Evolutionary conservation across 92 coral and sea anemone genomes (phyloP).

Genomic region (Palythoa grandiflora): DNA sequence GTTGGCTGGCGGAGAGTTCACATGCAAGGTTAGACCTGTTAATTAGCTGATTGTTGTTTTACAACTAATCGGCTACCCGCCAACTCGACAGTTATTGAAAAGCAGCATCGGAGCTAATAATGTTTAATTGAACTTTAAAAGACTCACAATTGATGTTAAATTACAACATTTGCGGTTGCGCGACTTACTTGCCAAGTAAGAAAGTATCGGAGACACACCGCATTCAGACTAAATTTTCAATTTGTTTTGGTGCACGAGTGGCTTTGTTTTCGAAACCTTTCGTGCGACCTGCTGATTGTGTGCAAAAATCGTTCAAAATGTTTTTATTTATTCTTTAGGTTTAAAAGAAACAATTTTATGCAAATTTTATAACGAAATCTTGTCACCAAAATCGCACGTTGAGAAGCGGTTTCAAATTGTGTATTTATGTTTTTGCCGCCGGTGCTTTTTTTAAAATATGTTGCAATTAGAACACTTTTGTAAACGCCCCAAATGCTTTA

Average conservation of each 20-base stretch:
- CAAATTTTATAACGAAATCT: constrained; percentile 21
- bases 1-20: neutral
- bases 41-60: constrained; percentile 39
- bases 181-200: constrained; percentile 20
- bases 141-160: constrained; percentile 33
- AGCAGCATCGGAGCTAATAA: constrained; percentile 33
- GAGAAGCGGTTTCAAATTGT: neutral
- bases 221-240: constrained; percentile 20
- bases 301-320: constrained; percentile 39
- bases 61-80: constrained; percentile 48
- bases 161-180: constrained; percentile 31
- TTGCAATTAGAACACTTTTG: neutral
- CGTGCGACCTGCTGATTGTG: constrained; percentile 39
- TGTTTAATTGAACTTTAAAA: constrained; percentile 35
- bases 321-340: constrained; percentile 22
- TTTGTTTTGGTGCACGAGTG: constrained; percentile 15
- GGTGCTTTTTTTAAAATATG: neutral
- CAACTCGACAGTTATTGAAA: constrained; percentile 28
- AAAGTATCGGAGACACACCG: constrained; percentile 25
- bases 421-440: neutral
- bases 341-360: constrained; percentile 24
- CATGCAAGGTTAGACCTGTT: constrained; percentile 36
- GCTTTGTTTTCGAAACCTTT: constrained; percentile 34
- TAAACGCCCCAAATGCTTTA: constrained; percentile 7
- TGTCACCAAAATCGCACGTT: constrained; percentile 15